A percentile compares a stretch with the other conserved stretches of the same genome.
Evolutionary conservation across 2,113 vertebrate species (phyloP).

Genomic region (Sciurus niger): DNA sequence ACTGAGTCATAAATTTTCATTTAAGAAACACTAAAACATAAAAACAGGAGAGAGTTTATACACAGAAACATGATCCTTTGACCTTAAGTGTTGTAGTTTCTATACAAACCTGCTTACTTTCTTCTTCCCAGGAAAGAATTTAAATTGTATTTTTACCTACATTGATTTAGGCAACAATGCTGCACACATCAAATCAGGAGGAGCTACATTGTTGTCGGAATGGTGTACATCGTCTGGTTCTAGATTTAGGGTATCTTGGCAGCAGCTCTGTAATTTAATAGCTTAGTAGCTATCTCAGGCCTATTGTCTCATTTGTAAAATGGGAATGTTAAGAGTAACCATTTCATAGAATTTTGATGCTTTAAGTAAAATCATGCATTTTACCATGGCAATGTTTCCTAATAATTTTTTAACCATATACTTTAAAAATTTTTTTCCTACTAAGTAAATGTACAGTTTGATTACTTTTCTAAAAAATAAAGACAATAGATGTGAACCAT

Average conservation of each 20-base stretch:
- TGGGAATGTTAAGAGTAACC: not conserved
- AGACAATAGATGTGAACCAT: not conserved
- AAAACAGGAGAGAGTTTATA: not conserved
- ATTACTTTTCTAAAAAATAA: not conserved
- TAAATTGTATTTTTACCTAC: not conserved
- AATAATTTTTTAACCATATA: conserved; percentile 18
- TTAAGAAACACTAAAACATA: not conserved
- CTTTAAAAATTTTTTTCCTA: conserved; percentile 51
- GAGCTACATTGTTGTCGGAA: not conserved
- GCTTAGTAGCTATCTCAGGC: not conserved
- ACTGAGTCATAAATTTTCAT: not conserved
- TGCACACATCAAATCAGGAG: not conserved
- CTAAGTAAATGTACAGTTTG: not conserved
- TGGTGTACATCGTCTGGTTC: not conserved
- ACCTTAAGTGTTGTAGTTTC: not conserved
- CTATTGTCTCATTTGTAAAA: not conserved
- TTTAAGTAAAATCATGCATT: conserved; percentile 55
- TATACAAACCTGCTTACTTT: not conserved
- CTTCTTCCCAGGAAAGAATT: not conserved
- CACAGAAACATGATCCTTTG: not conserved
- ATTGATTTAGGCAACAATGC: not conserved
- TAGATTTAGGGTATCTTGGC: not conserved
- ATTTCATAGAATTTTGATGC: not conserved
- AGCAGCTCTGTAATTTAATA: not conserved
- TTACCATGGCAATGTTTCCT: conserved; percentile 48